Evolutionary conservation across 2,888 invertebrate genomes (phyloP).

Genomic region (Acanthoscelides obtectus): DNA sequence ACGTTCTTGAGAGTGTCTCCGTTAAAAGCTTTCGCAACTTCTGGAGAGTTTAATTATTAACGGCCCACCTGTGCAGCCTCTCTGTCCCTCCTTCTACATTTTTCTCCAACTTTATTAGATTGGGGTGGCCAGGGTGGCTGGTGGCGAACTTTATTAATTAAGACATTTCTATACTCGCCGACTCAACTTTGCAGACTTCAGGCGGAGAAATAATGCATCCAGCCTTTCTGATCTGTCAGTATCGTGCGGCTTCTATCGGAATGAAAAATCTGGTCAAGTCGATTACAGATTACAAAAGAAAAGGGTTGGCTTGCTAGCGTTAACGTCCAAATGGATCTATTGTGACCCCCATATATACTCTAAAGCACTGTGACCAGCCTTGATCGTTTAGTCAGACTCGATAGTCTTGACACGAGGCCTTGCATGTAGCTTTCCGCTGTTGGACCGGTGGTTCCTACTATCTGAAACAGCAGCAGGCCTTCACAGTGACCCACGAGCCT

Average conservation of each 20-base stretch:
- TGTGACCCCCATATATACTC: no score
- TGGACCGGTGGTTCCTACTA: no score
- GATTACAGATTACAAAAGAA: no score
- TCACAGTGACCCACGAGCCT: no score
- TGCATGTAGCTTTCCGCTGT: no score
- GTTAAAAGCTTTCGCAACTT: conserved; percentile 3
- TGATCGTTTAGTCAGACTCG: no score
- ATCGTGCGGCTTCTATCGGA: not conserved
- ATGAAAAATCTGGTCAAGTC: not conserved
- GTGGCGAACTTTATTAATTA: not conserved
- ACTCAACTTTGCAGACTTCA: not conserved
- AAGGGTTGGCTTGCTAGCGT: not conserved
- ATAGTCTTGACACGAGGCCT: no score
- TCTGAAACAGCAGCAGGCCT: no score
- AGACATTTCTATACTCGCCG: not conserved
- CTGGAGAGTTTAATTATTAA: conserved; percentile 2
- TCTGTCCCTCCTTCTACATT: not conserved
- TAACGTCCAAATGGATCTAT: no score
- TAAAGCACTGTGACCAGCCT: no score
- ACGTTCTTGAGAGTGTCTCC: not conserved
- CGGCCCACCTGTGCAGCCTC: not conserved
- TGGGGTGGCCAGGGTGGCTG: no score
- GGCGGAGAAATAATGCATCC: not conserved
- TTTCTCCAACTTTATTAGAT: not conserved
- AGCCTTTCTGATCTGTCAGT: not conserved